Percentiles rank a stretch among this genome's conserved stretches.
Evolutionary conservation across 2,888 invertebrate species (phyloP).

Genomic region (Tipula helvola): DNA sequence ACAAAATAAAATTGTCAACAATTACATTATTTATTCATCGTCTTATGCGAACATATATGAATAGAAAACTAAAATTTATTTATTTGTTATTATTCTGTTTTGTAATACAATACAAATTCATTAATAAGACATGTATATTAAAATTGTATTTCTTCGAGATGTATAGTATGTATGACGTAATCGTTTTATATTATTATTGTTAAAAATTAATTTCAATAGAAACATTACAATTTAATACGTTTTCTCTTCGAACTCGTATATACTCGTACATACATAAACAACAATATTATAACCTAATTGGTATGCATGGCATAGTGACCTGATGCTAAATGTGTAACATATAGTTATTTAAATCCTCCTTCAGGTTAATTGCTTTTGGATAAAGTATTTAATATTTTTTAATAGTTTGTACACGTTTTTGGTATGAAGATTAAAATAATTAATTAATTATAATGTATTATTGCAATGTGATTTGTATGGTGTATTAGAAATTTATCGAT

Average conservation of each 20-base stretch:
- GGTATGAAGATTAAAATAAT: not conserved
- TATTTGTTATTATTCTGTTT: not conserved
- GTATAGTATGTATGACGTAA: not conserved
- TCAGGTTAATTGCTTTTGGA: not conserved
- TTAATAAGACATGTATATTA: not conserved
- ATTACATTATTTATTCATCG: not conserved
- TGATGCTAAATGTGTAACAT: not conserved
- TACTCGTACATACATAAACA: not conserved
- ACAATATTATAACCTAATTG: not conserved
- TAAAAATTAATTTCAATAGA: not conserved
- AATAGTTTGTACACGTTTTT: not conserved
- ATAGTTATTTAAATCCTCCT: not conserved
- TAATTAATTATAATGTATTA: not conserved
- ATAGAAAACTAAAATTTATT: not conserved
- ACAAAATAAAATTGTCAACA: not conserved
- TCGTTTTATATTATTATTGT: not conserved
- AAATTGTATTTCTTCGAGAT: not conserved
- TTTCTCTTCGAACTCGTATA: not conserved
- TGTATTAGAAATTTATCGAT: too few relatives aligned
- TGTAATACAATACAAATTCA: not conserved
- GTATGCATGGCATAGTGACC: not conserved
- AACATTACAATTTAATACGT: not conserved
- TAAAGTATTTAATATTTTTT: not conserved
- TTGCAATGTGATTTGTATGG: too few relatives aligned
- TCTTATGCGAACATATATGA: not conserved